Base-by-base conservation (phyloP, 2,113 vertebrate genomes). In the Mungos mungo region DNA sequence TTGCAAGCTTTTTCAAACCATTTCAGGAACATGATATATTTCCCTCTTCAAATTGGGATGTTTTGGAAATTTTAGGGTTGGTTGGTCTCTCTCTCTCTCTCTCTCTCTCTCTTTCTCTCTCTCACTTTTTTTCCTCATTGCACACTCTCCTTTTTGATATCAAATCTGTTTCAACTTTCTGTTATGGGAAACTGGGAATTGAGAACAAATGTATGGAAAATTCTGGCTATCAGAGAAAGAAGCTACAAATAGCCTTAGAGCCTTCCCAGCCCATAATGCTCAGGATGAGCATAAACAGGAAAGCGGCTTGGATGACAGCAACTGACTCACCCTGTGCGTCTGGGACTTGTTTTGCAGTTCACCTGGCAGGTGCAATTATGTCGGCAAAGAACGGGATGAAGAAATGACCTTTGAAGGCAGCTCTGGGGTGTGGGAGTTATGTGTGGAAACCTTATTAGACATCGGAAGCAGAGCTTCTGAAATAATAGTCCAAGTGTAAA, bases 381-480 rank as follows among this genome's bases (percentile, higher is more conserved):
- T 95, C 18, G 13, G 96, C 92, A 96, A 95, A 92, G 95, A 97
- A 93, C 4, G 86, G 96, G 65, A 96, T 96, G 97, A 92, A 98
- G 94, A 96, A 98, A 97, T 97, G 98, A 97, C 96, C 98, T 98
- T 97, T 97, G 96, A 96, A 98, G 95, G 97, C 94, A 97, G 97
- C 98, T 96, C 93, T 80, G 29, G 96, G 92, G 90, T 97, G 95
- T 96, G 87, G 93, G 95, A 96, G 97, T 96, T 90, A 63, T 66
- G 88, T 96, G 96, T 96, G 93, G 95, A 97, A 97, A 93, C 94
- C 97, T 98, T 97, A 97, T 97, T 96, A 97, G 94, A 97, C 87
- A 94, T 97, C 71, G 95, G 98, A 98, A 98, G 87, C 89, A 88
- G 84, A 95, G 95, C 84, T 97, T 96, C 93, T 92, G 90, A 96